Evolutionary conservation across 2,888 invertebrate genomes (phyloP), one percentile per base, ranked within the genome.

Genomic region (Ectobius pallidus): DNA sequence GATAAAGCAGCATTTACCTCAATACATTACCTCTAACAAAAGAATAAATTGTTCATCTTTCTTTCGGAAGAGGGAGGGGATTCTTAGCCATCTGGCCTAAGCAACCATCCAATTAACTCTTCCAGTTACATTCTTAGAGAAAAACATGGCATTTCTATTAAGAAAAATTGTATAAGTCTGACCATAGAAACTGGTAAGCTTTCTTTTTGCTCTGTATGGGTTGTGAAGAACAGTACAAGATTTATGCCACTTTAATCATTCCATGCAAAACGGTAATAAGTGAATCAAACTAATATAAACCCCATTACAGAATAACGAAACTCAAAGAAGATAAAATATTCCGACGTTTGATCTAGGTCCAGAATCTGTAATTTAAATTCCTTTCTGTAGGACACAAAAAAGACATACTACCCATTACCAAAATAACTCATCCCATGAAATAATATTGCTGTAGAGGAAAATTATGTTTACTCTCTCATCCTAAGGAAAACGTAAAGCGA

Each of bases 121-220:
- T 55, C 27, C 18, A 11, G 55, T 11, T 16, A 27, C 27, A 55
- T 55, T 25, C 55, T 55, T 55, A 16, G 27, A 55, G 55, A n/a
- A 55, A 55, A 55, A 55, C 55, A 55, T 25, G 55, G 55, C 55
- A 55, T 55, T 55, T 55, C 27, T 55, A 55, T 55, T 55, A 55
- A 11, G 25, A 55, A 55, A 55, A 55, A 55, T 22, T 55, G 55
- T 46, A 46, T n/a, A 14, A 20, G 55, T 16, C 55, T 55, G 27
- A 1, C 27, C 25, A 55, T 27, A 3, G 25, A 55, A 27, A 6
- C 55, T 55, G 27, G 11, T 55, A 0, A 27, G 9, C 14, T 3
- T 55, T 55, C 55, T 22, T 55, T 55, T 55, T 55, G 55, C 25
- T 55, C 27, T 55, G 25, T 55, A 27, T 27, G 27, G 55, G 11